Conservation (phyloP, 2,113 vertebrate species). For the Geococcyx californianus region DNA sequence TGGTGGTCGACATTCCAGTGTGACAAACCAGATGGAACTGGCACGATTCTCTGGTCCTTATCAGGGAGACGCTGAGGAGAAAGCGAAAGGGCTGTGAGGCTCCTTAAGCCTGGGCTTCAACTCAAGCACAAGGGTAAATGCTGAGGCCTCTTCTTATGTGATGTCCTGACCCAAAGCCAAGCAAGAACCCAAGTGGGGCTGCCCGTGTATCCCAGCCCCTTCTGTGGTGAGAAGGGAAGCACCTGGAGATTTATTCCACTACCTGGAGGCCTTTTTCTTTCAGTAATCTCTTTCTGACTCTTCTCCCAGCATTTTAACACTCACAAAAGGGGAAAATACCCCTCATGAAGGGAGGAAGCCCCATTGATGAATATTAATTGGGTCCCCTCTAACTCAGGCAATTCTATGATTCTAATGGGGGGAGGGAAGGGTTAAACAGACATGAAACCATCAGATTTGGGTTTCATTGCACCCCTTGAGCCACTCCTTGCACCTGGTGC, state of each 20-base stretch:
- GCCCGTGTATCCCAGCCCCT: background rate
- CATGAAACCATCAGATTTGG: background rate
- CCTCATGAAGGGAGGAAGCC: background rate
- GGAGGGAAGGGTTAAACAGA: background rate
- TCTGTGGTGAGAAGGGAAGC: background rate
- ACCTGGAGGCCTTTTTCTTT: background rate
- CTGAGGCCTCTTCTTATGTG: background rate
- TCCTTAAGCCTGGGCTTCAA: background rate
- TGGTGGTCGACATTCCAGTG: accelerated
- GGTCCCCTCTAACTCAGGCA: too few species aligned
- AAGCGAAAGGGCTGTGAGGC: background rate
- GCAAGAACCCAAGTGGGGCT: background rate
- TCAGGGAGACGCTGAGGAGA: background rate
- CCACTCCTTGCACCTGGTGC: background rate
- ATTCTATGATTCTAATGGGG: too few species aligned
- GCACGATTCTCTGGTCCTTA: background rate
- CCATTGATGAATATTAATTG: background rate
- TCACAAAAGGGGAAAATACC: background rate
- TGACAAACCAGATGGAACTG: background rate
- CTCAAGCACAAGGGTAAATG: background rate
- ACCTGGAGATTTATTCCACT: background rate
- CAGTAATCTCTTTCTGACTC: background rate
- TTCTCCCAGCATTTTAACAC: background rate
- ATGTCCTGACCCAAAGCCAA: background rate
- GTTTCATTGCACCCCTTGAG: background rate